phyloP scores from a whole-genome alignment of 30 jellyfish, hydroid and myxozoan species.

The Aurelia sp. region DNA sequence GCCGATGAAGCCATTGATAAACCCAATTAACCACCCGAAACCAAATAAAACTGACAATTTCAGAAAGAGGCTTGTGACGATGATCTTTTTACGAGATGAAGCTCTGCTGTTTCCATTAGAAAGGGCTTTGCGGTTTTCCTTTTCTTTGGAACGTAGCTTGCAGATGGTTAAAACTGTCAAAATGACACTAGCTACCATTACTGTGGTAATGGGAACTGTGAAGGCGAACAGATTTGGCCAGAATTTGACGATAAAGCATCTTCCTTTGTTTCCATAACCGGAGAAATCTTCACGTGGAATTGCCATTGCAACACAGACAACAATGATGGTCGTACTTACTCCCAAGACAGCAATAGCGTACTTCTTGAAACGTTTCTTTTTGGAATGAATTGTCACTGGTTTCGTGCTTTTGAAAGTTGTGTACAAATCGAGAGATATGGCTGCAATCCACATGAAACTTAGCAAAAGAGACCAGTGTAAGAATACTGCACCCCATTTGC shows the following conservation, averaged over 20 bases:
- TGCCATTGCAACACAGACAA: not conserved
- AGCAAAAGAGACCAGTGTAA: not conserved
- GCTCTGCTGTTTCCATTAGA: no score
- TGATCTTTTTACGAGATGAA: not conserved
- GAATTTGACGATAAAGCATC: not conserved
- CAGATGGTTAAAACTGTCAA: no score
- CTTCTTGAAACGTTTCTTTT: not conserved
- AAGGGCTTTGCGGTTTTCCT: no score
- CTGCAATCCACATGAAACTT: conserved; percentile 7
- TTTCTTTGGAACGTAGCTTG: no score
- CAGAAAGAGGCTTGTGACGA: not conserved
- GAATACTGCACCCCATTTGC: not conserved
- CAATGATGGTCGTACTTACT: not conserved
- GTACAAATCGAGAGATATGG: not conserved
- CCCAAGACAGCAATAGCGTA: not conserved
- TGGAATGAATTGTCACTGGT: not conserved
- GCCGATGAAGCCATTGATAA: not conserved
- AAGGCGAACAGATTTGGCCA: not conserved
- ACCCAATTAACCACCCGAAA: conserved; percentile 6
- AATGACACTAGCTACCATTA: no score
- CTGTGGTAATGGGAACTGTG: no score
- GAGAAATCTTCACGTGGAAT: not conserved
- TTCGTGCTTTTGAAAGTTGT: not conserved
- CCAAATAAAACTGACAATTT: not conserved
- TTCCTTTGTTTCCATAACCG: not conserved